Evolutionary conservation across 2,113 vertebrate species (phyloP), one percentile per base, ranked within the genome.

Genomic region (Clarias macrocephalus): DNA sequence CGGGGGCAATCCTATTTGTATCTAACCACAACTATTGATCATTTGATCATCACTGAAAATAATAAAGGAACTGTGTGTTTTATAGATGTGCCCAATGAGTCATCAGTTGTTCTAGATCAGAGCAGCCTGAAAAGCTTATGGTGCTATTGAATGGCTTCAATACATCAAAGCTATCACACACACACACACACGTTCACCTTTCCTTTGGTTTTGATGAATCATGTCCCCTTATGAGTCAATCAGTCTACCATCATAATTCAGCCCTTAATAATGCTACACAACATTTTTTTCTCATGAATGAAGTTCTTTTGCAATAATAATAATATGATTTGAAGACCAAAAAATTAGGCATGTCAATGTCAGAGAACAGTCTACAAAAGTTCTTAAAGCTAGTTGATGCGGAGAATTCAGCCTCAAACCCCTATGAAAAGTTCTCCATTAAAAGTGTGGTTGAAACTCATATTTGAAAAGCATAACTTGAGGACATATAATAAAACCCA

Each of bases 251-350:
- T 76, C 76, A 76, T 79, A 85, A 88, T 88, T 79, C 62, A 90
- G 85, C 87, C 89, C 89, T 90, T 90, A 48, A 63, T 82, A 59
- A 72, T 75, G 88, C 87, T 80, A 85, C 48, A 81, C 56, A 1
- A 84, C 59, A 80, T 73, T 42, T 62, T 8, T 48, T 63, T 52
- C 57, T 80, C 59, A 68, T 70, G 54, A 87, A 12, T 77, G 57
- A 89, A 10, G 95, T 95, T 96, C 95, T 93, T 95, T 93, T 92
- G 82, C 76, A 91, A 92, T 81, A 81, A 81, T 81, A 81, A 81
- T 59, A 75, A 75, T 85, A 73, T 81, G 62, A 81, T 88, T 91
- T 90, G 80, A 81, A 68, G 88, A 75, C 89, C 72, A 88, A 83
- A 83, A 88, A 92, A 87, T 83, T 80, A 70, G 75, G 73, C 91